Base-by-base conservation (phyloP, 2,797 vertebrate genomes). In the Hyperoplus immaculatus region DNA sequence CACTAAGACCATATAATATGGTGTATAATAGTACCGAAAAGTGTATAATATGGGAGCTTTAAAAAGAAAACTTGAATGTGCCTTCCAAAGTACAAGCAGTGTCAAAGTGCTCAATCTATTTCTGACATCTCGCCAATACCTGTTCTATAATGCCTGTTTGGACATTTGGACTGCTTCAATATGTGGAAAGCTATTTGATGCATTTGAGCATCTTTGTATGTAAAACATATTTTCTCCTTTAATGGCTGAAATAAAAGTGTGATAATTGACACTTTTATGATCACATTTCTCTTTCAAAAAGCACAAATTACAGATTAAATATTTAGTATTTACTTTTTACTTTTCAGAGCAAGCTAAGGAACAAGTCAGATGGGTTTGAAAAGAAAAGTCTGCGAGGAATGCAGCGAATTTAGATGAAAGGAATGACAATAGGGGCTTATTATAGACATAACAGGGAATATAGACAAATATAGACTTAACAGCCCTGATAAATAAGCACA, bases 341-440 rank as follows among this genome's bases (percentile, higher is more conserved):
- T 66, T 55, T 75, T 68, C 18, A 67, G 57, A 72, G 63, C 41
- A 56, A 66, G 55, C 14, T 39, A 6, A 61, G 72, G 15, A 75
- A 72, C 21, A 58, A 67, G 53, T 75, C 42, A 15, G 15, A 41
- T n/a, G 56, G 47, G 36, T 62, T 8, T 8, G 41, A 53, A 43
- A 46, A 46, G 36, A 63, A 5, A n/a, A 66, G 12, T 63, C 54
- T 12, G 53, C 29, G 36, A 61, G 49, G 54, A 60, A 50, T 58
- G 65, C 61, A 62, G 18, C 18, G 5, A 42, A 66, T 70, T 21
- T 43, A 47, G 75, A 78, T 86, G 29, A 81, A 78, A 80, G 75
- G 60, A 63, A 45, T 63, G 14, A 59, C 68, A 65, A 46, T 1
- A 21, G 75, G 77, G 77, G 77, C 11, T 54, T 80, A 29, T 29